These are phyloP conservation scores for Chironomus tentans DNA, from an alignment of 2,888 invertebrate genomes.

Conservation along the genomic window DNA sequence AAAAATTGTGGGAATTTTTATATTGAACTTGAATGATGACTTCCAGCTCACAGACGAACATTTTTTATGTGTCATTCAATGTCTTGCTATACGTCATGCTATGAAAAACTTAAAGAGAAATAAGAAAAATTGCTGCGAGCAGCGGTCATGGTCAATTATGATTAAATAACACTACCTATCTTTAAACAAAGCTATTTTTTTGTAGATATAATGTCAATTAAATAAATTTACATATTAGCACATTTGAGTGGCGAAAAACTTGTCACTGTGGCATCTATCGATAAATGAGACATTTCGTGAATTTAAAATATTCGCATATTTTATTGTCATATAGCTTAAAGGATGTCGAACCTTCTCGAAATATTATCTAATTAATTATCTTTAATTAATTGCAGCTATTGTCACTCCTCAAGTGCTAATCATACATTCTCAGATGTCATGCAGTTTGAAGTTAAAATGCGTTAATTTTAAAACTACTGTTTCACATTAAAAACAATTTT, in stretches of 20 bases:
- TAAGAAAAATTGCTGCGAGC: too few relatives aligned
- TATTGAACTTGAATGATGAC: neutral
- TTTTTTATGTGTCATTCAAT: neutral
- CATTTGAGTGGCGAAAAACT: neutral
- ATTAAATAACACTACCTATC: neutral
- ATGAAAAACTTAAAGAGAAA: neutral
- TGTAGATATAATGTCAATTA: neutral
- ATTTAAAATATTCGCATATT: too few relatives aligned
- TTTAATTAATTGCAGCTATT: too few relatives aligned
- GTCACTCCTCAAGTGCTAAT: too few relatives aligned
- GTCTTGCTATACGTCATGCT: neutral
- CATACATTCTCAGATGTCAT: neutral
- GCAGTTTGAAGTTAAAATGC: neutral
- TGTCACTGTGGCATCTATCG: neutral
- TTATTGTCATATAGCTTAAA: too few relatives aligned
- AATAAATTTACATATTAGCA: neutral
- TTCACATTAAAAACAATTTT: neutral
- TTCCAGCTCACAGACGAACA: neutral
- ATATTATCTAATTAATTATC: too few relatives aligned
- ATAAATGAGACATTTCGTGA: too few relatives aligned
- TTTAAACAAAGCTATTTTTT: neutral
- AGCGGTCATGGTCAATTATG: neutral
- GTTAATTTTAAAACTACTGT: neutral
- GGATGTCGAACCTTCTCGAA: too few relatives aligned
- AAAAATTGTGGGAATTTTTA: neutral